These are phyloP conservation scores for Corythoichthys haematopterus DNA, from an alignment of 2,113 vertebrate species.

Conservation along the genomic window DNA sequence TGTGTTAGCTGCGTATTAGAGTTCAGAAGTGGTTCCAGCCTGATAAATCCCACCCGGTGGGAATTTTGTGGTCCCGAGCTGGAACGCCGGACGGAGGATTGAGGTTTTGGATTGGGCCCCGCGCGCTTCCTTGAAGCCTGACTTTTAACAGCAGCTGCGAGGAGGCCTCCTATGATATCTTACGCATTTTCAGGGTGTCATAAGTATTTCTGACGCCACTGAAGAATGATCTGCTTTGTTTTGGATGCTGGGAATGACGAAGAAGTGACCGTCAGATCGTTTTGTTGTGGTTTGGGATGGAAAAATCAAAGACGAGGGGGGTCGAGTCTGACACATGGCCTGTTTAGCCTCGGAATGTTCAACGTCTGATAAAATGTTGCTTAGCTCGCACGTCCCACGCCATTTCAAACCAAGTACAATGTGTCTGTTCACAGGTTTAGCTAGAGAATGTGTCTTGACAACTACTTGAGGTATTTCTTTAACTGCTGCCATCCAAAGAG, in stretches of 20 bases:
- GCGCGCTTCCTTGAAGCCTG: neutral
- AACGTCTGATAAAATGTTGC: neutral
- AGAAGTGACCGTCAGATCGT: neutral
- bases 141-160: neutral
- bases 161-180: neutral
- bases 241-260: neutral
- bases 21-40: neutral
- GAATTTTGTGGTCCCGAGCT: neutral
- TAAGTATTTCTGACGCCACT: neutral
- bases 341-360: neutral
- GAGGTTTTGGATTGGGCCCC: neutral
- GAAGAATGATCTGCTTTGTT: neutral
- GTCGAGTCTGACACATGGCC: neutral
- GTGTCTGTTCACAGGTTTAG: neutral
- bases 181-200: neutral
- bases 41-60: neutral
- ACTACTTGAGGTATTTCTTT: neutral
- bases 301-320: neutral
- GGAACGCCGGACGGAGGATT: neutral
- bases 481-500: neutral
- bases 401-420: neutral
- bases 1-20: neutral
- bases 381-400: neutral
- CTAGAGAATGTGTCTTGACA: neutral
- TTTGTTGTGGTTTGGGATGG: neutral